Conservation (phyloP, 2,797 vertebrate species). For the Morus bassanus region DNA sequence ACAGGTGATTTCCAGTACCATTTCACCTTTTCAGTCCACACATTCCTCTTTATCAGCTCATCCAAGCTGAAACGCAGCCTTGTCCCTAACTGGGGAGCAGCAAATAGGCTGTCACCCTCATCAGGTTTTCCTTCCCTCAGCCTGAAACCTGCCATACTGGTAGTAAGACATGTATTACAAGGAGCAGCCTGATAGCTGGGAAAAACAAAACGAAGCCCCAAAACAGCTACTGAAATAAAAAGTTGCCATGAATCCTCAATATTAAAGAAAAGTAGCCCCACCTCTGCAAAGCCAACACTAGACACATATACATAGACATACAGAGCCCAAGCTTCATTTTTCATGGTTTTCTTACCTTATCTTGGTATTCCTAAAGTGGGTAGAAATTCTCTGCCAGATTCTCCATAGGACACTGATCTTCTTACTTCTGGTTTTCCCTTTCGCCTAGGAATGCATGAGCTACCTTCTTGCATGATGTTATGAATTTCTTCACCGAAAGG, state of each 20-base stretch:
- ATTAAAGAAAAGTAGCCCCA: background rate
- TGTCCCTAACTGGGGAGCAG: background rate
- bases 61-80: background rate
- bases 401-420: background rate
- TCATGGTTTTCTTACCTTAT: background rate
- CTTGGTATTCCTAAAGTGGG: background rate
- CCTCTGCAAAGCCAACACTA: background rate
- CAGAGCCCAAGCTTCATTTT: background rate
- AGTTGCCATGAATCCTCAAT: background rate
- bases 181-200: background rate
- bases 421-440: background rate
- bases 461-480: background rate
- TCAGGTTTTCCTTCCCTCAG: background rate
- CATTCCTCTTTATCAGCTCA: background rate
- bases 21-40: background rate
- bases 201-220: background rate
- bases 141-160: rapidly evolving
- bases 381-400: background rate
- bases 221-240: background rate
- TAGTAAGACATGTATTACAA: rapidly evolving
- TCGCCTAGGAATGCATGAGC: background rate
- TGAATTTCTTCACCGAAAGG: background rate
- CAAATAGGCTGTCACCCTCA: background rate
- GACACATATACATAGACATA: rapidly evolving
- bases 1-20: background rate